Evolutionary conservation across 2,888 invertebrate species (phyloP).

Genomic region (Tricholauxania praeusta): DNA sequence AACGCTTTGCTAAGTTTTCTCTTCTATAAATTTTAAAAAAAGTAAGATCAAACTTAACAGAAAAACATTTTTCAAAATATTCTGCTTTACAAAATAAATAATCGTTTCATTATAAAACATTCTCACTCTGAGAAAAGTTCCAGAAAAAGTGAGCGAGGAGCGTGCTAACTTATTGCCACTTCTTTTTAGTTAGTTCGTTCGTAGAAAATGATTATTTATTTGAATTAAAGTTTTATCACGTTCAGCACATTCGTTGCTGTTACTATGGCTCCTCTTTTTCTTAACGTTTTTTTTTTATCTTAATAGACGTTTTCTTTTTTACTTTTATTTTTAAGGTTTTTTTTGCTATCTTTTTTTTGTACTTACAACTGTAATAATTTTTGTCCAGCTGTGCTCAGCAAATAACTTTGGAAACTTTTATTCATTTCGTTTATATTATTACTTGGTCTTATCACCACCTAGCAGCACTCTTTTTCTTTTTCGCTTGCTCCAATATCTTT

Average conservation of each 20-base stretch:
- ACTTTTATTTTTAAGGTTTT: background rate
- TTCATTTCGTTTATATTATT: no score
- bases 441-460: no score
- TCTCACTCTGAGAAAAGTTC: background rate
- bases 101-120: slow-evolving; percentile 10
- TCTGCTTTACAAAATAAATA: background rate
- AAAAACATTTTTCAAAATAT: no score
- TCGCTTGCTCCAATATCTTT: no score
- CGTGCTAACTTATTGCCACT: background rate
- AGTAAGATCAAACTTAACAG: no score
- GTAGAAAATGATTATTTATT: slow-evolving; percentile 31
- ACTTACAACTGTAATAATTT: slow-evolving; percentile 12
- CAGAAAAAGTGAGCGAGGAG: no score
- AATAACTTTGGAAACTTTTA: slow-evolving; percentile 15
- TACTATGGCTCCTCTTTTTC: background rate
- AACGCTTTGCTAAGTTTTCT: no score
- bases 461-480: no score
- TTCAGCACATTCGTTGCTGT: slow-evolving; percentile 40
- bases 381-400: slow-evolving; percentile 26
- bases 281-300: background rate
- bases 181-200: background rate
- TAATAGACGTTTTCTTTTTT: background rate
- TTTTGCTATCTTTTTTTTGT: background rate
- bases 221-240: slow-evolving; percentile 52
- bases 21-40: no score